These are phyloP conservation scores for Campoplex nolae DNA, from an alignment of 2,888 invertebrate genomes.

Conservation along the genomic window DNA sequence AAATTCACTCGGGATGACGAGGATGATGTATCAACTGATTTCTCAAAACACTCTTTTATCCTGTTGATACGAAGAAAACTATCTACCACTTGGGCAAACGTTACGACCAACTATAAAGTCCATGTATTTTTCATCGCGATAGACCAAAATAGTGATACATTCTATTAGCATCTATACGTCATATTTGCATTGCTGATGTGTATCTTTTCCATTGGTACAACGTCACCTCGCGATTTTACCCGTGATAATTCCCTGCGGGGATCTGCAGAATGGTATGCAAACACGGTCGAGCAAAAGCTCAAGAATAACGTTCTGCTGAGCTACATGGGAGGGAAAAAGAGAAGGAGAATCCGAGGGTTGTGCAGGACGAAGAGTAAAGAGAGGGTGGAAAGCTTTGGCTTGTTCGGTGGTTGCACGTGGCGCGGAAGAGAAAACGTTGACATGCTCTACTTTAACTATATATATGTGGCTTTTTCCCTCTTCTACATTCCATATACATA, in stretches of 20 bases:
- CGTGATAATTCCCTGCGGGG: slow-evolving; percentile 73
- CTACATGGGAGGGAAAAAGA: slow-evolving; percentile 31
- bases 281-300: slow-evolving; percentile 67
- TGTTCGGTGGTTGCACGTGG: slow-evolving; percentile 64
- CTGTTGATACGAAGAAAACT: background rate
- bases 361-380: slow-evolving; percentile 64
- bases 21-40: background rate
- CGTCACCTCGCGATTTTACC: slow-evolving; percentile 75
- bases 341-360: slow-evolving; percentile 44
- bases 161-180: slow-evolving; percentile 36
- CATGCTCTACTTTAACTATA: slow-evolving; percentile 37
- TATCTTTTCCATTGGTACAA: slow-evolving; percentile 59
- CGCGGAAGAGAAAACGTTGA: slow-evolving; percentile 40
- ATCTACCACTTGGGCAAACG: background rate
- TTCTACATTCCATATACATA: slow-evolving; percentile 15
- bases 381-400: slow-evolving; percentile 60
- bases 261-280: slow-evolving; percentile 76
- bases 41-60: background rate
- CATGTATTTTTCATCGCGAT: slow-evolving; percentile 3
- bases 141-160: background rate
- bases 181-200: slow-evolving; percentile 52
- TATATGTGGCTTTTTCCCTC: slow-evolving; percentile 28
- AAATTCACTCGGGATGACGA: background rate
- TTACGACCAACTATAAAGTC: background rate
- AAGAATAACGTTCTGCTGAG: slow-evolving; percentile 12